A percentile compares a stretch with the other conserved stretches of the same genome.
Conservation (phyloP, 1,140 invertebrate species). For the Callitettix versicolor region DNA sequence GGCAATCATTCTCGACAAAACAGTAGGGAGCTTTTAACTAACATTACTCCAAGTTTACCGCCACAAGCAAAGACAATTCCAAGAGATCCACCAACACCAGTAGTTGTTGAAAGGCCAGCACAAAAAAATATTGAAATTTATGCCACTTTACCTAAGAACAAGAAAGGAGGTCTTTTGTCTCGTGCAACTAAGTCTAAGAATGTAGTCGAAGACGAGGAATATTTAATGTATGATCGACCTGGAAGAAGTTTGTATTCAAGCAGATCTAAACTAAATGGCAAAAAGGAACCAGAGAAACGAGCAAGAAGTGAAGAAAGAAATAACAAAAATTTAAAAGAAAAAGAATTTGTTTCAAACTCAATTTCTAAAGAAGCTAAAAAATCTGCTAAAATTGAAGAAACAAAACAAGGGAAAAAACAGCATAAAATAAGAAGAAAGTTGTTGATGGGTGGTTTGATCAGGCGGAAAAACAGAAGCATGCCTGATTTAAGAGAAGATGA, state of each 20-base stretch:
- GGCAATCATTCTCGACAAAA: slow-evolving; percentile 48
- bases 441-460: slow-evolving; percentile 78
- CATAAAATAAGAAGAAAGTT: slow-evolving; percentile 81
- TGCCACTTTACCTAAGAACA: slow-evolving; percentile 74
- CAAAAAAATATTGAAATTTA: slow-evolving; percentile 77
- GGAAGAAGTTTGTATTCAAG: slow-evolving; percentile 49
- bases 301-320: slow-evolving; percentile 73
- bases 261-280: slow-evolving; percentile 53
- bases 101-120: slow-evolving; percentile 37
- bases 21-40: slow-evolving; percentile 45
- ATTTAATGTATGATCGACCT: slow-evolving; percentile 49
- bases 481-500: slow-evolving; percentile 68
- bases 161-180: slow-evolving; percentile 44
- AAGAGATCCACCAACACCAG: slow-evolving; percentile 10
- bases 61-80: slow-evolving; percentile 12
- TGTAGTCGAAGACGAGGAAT: slow-evolving; percentile 58
- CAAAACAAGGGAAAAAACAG: slow-evolving; percentile 74
- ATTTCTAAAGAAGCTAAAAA: slow-evolving; percentile 31
- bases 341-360: slow-evolving; percentile 26
- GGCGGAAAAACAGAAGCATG: slow-evolving; percentile 81
- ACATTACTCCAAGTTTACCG: slow-evolving; percentile 31
- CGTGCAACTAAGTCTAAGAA: slow-evolving; percentile 33
- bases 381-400: slow-evolving; percentile 48
- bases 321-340: slow-evolving; percentile 38
- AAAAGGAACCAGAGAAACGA: slow-evolving; percentile 63